These are phyloP conservation scores for Pagetopsis macropterus DNA, from an alignment of 2,797 vertebrate species.

Conservation along the genomic window DNA sequence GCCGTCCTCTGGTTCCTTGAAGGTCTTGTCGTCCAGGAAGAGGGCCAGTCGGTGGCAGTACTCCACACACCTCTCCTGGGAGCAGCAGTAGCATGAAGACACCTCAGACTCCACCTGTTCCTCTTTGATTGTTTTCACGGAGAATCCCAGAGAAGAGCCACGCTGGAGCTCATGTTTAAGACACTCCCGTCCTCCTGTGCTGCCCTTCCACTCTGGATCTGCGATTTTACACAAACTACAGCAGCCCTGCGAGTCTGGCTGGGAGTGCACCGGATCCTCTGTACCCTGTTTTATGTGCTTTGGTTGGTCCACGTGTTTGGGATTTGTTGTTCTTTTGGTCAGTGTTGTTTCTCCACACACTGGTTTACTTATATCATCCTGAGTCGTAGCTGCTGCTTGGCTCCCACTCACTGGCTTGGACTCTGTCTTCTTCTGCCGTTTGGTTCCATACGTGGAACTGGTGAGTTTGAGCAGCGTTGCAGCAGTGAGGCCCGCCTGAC, in stretches of 20 bases:
- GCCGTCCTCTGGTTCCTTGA: slow-evolving; percentile 89
- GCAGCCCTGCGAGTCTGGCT: slow-evolving; percentile 65
- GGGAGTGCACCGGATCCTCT: slow-evolving; percentile 49
- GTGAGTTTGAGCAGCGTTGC: slow-evolving; percentile 94
- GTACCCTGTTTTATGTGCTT: slow-evolving; percentile 71
- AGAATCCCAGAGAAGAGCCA: slow-evolving; percentile 76
- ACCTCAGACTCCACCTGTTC: slow-evolving; percentile 81
- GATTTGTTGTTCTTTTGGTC: slow-evolving; percentile 64
- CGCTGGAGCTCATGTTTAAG: slow-evolving; percentile 74
- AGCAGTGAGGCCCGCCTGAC: slow-evolving; percentile 95
- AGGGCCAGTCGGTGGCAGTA: slow-evolving; percentile 93
- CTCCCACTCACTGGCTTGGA: slow-evolving; percentile 56
- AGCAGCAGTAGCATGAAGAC: slow-evolving; percentile 86
- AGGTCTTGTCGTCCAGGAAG: slow-evolving; percentile 92
- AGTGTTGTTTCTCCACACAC: slow-evolving; percentile 33
- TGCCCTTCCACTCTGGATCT: slow-evolving; percentile 76
- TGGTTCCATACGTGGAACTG: slow-evolving; percentile 79
- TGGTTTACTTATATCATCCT: slow-evolving; percentile 43
- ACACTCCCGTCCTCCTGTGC: slow-evolving; percentile 71
- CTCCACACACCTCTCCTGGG: slow-evolving; percentile 87
- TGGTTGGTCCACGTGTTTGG: slow-evolving; percentile 69
- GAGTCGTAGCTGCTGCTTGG: slow-evolving; percentile 54
- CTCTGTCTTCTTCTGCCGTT: slow-evolving; percentile 78
- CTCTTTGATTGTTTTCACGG: slow-evolving; percentile 83
- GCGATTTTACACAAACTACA: slow-evolving; percentile 78